phyloP scores from a whole-genome alignment of 2,113 vertebrate genomes.

The Lycocorax pyrrhopterus region DNA sequence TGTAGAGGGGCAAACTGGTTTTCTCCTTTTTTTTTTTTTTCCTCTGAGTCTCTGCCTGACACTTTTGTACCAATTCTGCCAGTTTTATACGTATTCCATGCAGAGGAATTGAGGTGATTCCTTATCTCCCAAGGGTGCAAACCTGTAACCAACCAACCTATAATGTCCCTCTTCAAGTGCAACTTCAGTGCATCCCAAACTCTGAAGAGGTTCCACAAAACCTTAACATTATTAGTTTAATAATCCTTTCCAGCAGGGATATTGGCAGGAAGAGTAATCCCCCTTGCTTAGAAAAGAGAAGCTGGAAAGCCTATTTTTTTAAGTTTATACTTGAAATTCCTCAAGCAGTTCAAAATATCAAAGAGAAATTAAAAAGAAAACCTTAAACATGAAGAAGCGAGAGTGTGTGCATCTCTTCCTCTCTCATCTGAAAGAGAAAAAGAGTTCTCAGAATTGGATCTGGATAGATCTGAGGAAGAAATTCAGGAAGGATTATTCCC shows the following conservation, averaged over 20 bases:
- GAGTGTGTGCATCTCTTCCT: background rate
- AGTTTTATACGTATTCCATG: background rate
- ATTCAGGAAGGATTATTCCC: slow-evolving; percentile 63
- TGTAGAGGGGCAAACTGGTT: background rate
- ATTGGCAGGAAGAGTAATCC: background rate
- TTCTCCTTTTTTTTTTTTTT: background rate
- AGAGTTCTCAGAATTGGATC: background rate
- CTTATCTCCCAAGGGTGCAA: background rate
- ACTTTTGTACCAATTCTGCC: background rate
- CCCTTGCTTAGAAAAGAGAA: background rate
- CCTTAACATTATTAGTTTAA: background rate
- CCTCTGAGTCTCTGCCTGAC: background rate
- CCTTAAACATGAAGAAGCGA: background rate
- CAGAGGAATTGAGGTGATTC: background rate
- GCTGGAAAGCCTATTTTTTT: background rate
- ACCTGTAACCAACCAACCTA: background rate
- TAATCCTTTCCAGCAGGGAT: background rate
- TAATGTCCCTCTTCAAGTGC: background rate
- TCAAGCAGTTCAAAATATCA: background rate
- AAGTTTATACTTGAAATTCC: background rate
- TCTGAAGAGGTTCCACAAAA: background rate
- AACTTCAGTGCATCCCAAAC: background rate
- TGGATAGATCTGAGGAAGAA: slow-evolving; percentile 39
- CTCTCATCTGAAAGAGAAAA: background rate
- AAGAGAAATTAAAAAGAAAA: background rate